Evolutionary conservation across 2,113 vertebrate species (phyloP), one percentile per base, ranked within the genome.

Genomic region (Megaptera novaeangliae): DNA sequence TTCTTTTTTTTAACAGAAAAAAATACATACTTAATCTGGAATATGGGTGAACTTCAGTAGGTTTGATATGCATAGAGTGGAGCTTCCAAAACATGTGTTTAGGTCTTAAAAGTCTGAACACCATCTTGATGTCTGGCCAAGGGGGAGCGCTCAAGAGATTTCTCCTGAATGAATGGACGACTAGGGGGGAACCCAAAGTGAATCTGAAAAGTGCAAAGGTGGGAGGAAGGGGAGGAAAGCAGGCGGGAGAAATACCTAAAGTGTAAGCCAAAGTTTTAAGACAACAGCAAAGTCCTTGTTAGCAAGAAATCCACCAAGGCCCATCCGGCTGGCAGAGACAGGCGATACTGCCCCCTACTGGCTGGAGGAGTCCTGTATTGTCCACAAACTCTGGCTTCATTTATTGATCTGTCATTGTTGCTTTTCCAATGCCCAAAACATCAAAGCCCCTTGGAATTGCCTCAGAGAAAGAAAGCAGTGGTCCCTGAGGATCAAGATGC

Each of bases 341-440:
- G 92, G 61, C n/a, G 44, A 46, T 77, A 92, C 66, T 64, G 41
- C 96, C 97, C 97, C 95, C 97, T 97, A 23, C 96, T 94, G 98
- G 94, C 69, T 80, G 97, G 97, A 92, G 97, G 98, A 87, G 96
- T 96, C 12, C 69, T 11, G 7, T 2, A 3, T 17, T 15, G 71
- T 52, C 71, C 46, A 6, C 46, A 31, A 1, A 41, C 49, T 27
- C 14, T 1, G 57, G 71, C 83, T 72, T 71, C 82, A 2, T 31
- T 87, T 64, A 61, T 31, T n/a, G 64, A 87, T 41, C 77, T 72
- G 71, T 88, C 66, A 27, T 39, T n/a, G 61, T 11, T 34, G 66
- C 49, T 49, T 85, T 59, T 86, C 49, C 41, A 61, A 41, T 11
- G 8, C 63, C 46, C 10, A 61, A 49, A 83, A 97, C 89, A 90